Percentiles rank a stretch among this genome's conserved stretches.
phyloP scores from a whole-genome alignment of 2,888 invertebrate species.

The Eristalis pertinax region DNA sequence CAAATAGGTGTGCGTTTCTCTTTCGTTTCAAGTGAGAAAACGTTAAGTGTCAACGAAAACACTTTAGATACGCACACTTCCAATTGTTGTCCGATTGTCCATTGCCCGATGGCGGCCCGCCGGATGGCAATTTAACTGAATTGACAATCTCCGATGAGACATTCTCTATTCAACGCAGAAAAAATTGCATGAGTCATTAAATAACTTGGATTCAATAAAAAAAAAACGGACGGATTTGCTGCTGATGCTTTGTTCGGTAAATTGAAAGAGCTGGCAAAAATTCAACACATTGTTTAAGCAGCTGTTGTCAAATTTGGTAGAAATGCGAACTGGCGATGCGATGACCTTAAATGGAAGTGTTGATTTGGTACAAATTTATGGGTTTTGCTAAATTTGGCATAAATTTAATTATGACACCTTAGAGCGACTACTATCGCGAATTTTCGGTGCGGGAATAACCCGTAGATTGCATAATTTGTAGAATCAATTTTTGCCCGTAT shows the following conservation, averaged over 20 bases:
- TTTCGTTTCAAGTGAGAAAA: constrained; percentile 6
- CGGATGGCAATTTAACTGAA: constrained; percentile 14
- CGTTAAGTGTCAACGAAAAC: constrained; percentile 4
- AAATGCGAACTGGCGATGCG: neutral
- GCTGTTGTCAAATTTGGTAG: neutral
- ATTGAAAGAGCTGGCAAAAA: neutral
- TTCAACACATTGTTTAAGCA: neutral
- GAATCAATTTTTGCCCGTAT: neutral
- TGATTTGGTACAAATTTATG: neutral
- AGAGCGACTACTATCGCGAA: neutral
- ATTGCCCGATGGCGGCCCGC: neutral
- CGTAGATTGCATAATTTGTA: neutral
- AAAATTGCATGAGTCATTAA: neutral
- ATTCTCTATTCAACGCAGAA: neutral
- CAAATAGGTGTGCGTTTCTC: constrained; percentile 8
- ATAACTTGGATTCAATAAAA: neutral
- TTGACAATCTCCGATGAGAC: constrained; percentile 23
- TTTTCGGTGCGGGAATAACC: neutral
- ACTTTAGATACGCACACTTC: constrained; percentile 24
- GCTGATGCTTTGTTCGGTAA: neutral
- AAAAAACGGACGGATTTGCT: neutral
- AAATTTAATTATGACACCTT: neutral
- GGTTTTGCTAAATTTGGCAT: neutral
- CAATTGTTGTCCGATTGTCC: neutral
- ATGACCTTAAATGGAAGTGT: neutral